Conservation (phyloP, 2,888 invertebrate genomes). For the Pseudolycoriella hygida region DNA sequence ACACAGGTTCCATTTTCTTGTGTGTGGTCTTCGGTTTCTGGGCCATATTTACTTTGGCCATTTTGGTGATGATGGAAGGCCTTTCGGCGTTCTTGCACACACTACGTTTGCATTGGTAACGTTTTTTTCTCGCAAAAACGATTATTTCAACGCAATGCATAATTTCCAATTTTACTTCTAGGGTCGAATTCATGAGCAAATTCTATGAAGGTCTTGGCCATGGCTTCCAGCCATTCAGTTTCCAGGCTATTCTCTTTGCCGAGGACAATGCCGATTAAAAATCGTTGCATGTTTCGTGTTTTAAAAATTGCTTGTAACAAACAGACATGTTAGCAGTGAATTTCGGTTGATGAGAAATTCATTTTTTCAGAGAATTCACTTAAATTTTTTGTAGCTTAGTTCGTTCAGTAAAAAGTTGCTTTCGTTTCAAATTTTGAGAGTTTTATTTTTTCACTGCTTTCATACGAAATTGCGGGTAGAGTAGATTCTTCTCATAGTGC, state of each 20-base stretch:
- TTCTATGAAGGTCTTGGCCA: slow-evolving; percentile 65
- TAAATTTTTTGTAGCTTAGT: too few relatives aligned
- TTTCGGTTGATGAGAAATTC: too few relatives aligned
- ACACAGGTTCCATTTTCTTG: slow-evolving; percentile 54
- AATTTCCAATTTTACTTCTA: slow-evolving; percentile 17
- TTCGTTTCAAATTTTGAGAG: too few relatives aligned
- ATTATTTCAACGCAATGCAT: slow-evolving; percentile 10
- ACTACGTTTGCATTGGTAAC: slow-evolving; percentile 87
- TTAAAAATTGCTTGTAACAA: not conserved
- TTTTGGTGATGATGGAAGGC: slow-evolving; percentile 97
- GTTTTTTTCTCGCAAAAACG: not conserved
- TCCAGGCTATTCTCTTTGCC: slow-evolving; percentile 45
- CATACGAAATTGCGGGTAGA: too few relatives aligned
- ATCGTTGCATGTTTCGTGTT: not conserved
- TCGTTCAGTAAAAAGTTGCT: too few relatives aligned
- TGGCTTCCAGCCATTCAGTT: slow-evolving; percentile 63
- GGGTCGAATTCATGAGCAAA: slow-evolving; percentile 88
- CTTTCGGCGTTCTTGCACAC: slow-evolving; percentile 97
- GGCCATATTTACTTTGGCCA: slow-evolving; percentile 76
- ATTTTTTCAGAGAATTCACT: too few relatives aligned
- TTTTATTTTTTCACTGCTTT: too few relatives aligned
- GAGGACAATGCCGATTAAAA: slow-evolving; percentile 23
- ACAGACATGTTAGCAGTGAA: too few relatives aligned
- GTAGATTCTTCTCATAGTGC: too few relatives aligned
- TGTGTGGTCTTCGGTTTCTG: slow-evolving; percentile 79